Percentiles rank a stretch among this genome's conserved stretches.
These are phyloP conservation scores for Morinoia aosen DNA, from an alignment of 2,888 invertebrate genomes.

Conservation along the genomic window DNA sequence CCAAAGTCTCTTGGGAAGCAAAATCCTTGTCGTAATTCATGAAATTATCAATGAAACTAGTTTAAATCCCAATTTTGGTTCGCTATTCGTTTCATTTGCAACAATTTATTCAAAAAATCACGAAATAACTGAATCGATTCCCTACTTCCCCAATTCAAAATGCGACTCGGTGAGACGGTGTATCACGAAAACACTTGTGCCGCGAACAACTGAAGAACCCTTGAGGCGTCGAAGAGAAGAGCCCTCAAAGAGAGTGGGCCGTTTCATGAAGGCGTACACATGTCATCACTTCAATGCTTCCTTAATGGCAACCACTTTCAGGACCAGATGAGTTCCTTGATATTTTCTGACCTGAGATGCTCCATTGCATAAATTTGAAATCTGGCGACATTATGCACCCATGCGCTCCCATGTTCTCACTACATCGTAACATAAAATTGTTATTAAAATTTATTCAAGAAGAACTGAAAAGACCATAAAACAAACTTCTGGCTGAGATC, in stretches of 20 bases:
- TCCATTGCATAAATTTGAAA: not conserved
- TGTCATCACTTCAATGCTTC: slow-evolving; percentile 30
- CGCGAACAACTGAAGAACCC: slow-evolving; percentile 9
- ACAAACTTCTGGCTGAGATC: not conserved
- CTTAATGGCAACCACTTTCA: slow-evolving; percentile 38
- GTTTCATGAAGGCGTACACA: slow-evolving; percentile 39
- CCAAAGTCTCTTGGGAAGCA: not conserved
- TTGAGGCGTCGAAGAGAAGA: not conserved
- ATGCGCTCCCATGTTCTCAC: not conserved
- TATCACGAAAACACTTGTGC: slow-evolving; percentile 26
- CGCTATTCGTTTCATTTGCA: not conserved
- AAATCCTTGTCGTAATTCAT: not conserved
- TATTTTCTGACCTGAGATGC: not conserved
- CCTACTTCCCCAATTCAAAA: not conserved
- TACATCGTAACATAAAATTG: not conserved
- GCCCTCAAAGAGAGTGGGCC: slow-evolving; percentile 21
- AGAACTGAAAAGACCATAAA: not conserved
- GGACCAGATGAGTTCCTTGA: not conserved
- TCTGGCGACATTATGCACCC: not conserved
- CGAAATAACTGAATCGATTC: not conserved
- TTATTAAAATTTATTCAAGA: not conserved
- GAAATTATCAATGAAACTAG: not conserved
- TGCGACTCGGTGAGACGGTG: not conserved
- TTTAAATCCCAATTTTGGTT: not conserved
- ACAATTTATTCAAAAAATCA: not conserved